Conservation (phyloP, 37 sponge, comb jelly and placozoan genomes). For the Beroe forskalii region DNA sequence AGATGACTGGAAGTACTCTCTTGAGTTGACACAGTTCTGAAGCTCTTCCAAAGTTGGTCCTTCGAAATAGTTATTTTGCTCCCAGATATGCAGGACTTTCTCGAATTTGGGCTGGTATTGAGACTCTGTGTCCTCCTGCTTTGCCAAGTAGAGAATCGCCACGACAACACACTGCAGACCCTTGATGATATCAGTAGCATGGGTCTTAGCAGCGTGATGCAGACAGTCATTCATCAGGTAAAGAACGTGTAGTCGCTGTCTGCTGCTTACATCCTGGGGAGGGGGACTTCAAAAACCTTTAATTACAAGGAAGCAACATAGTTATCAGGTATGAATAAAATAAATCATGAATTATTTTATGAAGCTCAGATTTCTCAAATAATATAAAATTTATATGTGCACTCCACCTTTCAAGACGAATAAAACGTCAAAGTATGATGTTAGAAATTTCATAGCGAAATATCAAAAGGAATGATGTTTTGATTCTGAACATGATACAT, state of each 20-base stretch:
- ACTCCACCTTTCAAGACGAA: too few relatives aligned
- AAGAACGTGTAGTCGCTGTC: constrained; percentile 84
- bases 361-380: too few relatives aligned
- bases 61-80: constrained; percentile 56
- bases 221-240: constrained; percentile 94
- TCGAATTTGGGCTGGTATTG: constrained; percentile 14
- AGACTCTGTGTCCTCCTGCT: constrained; percentile 22
- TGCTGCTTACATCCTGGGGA: neutral
- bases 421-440: too few relatives aligned
- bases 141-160: constrained; percentile 19
- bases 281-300: too few relatives aligned
- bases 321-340: too few relatives aligned
- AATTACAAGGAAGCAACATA: too few relatives aligned
- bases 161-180: constrained; percentile 31
- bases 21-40: constrained; percentile 41
- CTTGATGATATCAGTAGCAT: constrained; percentile 40
- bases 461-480: too few relatives aligned
- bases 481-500: too few relatives aligned
- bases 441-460: too few relatives aligned
- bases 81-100: constrained; percentile 49
- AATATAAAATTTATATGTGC: too few relatives aligned
- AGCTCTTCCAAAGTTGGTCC: constrained; percentile 21
- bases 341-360: too few relatives aligned
- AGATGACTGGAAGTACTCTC: neutral
- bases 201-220: constrained; percentile 38